Percentiles rank a stretch among this genome's conserved stretches.
Evolutionary conservation across 2,113 vertebrate genomes (phyloP).

Genomic region (Cacatua alba): DNA sequence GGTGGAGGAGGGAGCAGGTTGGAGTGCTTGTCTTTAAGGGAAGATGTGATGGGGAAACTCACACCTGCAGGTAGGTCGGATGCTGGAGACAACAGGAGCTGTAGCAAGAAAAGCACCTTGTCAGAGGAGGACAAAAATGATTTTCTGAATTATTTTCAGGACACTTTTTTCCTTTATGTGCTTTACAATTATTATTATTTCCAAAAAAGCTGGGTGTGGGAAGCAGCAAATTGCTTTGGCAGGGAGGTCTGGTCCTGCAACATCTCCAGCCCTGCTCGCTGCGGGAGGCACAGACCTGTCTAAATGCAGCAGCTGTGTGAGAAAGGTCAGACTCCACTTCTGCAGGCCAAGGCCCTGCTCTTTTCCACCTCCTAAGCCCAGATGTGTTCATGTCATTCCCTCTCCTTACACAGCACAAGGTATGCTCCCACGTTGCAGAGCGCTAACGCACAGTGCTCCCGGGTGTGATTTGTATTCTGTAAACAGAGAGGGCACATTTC

Average conservation of each 20-base stretch:
- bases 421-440: background rate
- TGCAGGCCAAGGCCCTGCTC: background rate
- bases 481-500: background rate
- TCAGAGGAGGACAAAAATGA: background rate
- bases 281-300: fast-evolving
- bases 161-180: background rate
- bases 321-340: background rate
- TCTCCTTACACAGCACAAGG: fast-evolving
- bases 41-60: background rate
- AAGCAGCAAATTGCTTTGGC: background rate
- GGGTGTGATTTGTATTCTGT: background rate
- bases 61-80: fast-evolving
- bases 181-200: background rate
- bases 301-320: background rate
- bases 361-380: background rate
- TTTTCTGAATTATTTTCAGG: background rate
- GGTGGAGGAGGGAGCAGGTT: too few species aligned
- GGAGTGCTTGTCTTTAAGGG: background rate
- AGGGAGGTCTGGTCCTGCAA: background rate
- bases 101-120: background rate
- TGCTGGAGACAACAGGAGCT: background rate
- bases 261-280: background rate
- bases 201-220: background rate
- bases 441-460: background rate
- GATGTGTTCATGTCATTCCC: fast-evolving